These are phyloP conservation scores for Cerastis rubricosa DNA, from an alignment of 2,888 invertebrate species.

Conservation along the genomic window DNA sequence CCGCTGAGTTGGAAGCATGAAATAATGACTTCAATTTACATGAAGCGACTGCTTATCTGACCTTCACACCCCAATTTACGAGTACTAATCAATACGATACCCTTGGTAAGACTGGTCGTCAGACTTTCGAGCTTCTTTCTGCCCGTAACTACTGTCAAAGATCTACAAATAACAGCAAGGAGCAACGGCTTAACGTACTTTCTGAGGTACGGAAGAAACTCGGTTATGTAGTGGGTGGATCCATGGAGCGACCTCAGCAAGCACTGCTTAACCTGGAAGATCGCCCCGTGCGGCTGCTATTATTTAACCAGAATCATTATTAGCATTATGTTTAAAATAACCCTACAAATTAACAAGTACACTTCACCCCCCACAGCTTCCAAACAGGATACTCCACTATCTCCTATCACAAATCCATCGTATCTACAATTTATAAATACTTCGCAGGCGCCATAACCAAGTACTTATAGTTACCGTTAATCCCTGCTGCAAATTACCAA, in stretches of 20 bases:
- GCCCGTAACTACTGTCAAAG: neutral
- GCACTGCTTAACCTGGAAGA: neutral
- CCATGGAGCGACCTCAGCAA: neutral
- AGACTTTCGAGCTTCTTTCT: neutral
- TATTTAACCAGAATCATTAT: neutral
- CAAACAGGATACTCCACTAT: constrained; percentile 17
- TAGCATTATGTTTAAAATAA: neutral
- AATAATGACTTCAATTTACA: neutral
- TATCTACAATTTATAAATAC: constrained; percentile 35
- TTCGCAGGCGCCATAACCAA: constrained; percentile 45
- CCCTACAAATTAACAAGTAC: neutral
- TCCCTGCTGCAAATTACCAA: constrained; percentile 37
- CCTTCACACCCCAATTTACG: neutral
- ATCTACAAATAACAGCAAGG: neutral
- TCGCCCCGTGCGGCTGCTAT: neutral
- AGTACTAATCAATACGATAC: neutral
- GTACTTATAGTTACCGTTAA: constrained; percentile 48
- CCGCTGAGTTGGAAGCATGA: neutral
- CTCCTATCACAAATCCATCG: constrained; percentile 11
- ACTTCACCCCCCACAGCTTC: neutral
- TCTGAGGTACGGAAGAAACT: neutral
- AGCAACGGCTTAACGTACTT: neutral
- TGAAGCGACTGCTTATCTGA: neutral
- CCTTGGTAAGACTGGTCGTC: neutral
- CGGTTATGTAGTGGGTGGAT: neutral